Percentiles rank a stretch among this genome's conserved stretches.
These are phyloP conservation scores for Podarcis cretensis DNA, from an alignment of 2,113 vertebrate genomes.

Conservation along the genomic window DNA sequence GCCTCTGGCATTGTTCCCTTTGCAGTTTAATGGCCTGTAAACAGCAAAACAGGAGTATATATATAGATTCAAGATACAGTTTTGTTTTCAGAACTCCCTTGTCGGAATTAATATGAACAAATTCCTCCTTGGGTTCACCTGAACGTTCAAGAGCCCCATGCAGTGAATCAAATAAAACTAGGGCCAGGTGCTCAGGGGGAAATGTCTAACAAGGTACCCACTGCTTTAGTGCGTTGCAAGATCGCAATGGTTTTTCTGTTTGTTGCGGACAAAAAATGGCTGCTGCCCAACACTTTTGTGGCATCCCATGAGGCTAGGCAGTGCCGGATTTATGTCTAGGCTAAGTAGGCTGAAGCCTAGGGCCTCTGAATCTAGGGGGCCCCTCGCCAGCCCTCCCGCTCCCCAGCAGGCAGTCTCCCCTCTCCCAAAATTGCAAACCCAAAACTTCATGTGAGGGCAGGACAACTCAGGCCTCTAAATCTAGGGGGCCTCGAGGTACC, in stretches of 20 bases:
- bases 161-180: neutral
- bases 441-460: too few relatives aligned
- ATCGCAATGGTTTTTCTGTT: too few relatives aligned
- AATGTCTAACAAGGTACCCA: neutral
- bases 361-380: too few relatives aligned
- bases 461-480: too few relatives aligned
- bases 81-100: neutral
- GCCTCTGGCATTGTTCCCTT: neutral
- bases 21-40: constrained; percentile 15
- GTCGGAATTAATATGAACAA: neutral
- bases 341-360: too few relatives aligned
- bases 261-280: too few relatives aligned
- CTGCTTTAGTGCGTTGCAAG: neutral
- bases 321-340: too few relatives aligned
- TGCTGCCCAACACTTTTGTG: neutral
- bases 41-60: neutral
- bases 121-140: neutral
- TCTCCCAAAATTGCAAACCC: too few relatives aligned
- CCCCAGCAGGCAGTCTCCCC: too few relatives aligned
- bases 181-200: neutral
- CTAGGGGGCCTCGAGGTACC: too few relatives aligned
- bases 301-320: neutral
- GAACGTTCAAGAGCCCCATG: neutral
- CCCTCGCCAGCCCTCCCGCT: too few relatives aligned
- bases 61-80: neutral